phyloP scores from a whole-genome alignment of 2,888 invertebrate genomes.

The Oscheius onirici region DNA sequence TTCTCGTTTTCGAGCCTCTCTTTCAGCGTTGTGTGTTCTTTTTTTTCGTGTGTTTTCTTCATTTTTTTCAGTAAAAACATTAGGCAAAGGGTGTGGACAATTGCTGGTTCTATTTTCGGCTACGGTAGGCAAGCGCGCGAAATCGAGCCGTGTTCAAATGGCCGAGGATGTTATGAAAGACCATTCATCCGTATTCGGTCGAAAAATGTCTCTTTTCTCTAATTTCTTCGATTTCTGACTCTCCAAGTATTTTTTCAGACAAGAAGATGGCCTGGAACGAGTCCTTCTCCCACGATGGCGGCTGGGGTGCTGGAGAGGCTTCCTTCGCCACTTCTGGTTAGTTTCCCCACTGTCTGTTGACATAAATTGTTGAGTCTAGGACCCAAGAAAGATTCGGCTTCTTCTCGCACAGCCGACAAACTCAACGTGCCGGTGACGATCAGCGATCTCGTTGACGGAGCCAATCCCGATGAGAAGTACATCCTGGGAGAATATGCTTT shows the following conservation, averaged over 20 bases:
- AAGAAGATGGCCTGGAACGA: conserved; percentile 33
- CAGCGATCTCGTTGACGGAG: conserved; percentile 1
- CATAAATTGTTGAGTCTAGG: neutral
- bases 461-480: conserved; percentile 21
- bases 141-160: neutral
- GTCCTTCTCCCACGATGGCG: conserved; percentile 23
- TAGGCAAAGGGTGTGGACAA: neutral
- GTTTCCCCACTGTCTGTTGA: neutral
- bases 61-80: no score
- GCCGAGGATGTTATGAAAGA: neutral
- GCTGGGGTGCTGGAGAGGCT: conserved; percentile 15
- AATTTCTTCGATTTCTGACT: neutral
- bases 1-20: no score
- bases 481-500: conserved; percentile 22
- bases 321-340: conserved; percentile 29
- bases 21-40: no score
- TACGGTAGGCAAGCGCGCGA: conserved; percentile 1
- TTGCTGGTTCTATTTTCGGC: neutral
- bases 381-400: conserved; percentile 20
- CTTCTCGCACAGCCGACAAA: conserved; percentile 1
- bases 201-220: neutral
- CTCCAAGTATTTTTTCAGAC: neutral
- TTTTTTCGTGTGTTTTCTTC: no score
- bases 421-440: conserved; percentile 28
- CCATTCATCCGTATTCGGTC: neutral